Evolutionary conservation across 2,888 invertebrate species (phyloP).

Genomic region (Catocala sponsa): DNA sequence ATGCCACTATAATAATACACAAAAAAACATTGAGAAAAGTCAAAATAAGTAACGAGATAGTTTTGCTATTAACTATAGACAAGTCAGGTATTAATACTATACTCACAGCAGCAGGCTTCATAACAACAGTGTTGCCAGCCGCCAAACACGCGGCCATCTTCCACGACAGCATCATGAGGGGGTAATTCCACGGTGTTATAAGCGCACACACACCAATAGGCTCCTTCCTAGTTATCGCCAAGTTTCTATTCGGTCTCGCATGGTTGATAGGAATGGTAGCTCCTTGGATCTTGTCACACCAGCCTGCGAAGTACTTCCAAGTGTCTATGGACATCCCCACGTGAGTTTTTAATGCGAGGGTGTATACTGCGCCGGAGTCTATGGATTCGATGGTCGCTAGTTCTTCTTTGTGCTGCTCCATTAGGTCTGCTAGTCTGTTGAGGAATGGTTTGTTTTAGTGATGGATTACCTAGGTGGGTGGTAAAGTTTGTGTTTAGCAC

Average conservation of each 20-base stretch:
- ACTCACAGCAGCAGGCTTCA: slow-evolving; percentile 96
- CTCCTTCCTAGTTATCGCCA: slow-evolving; percentile 96
- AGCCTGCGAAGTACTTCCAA: slow-evolving; percentile 98
- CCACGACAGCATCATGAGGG: slow-evolving; percentile 99
- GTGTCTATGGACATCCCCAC: slow-evolving; percentile 99
- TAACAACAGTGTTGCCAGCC: slow-evolving; percentile 98
- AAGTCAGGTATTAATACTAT: background rate
- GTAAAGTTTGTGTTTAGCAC: no score
- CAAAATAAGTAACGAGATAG: no score
- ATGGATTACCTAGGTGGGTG: no score
- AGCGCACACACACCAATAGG: slow-evolving; percentile 98
- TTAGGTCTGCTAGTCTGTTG: slow-evolving; percentile 95
- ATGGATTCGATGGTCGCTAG: slow-evolving; percentile 97
- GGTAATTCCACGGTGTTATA: slow-evolving; percentile 99
- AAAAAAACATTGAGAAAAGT: no score
- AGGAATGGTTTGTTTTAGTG: background rate
- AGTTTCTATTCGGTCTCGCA: slow-evolving; percentile 95
- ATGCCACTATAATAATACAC: no score
- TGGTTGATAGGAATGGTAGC: slow-evolving; percentile 97
- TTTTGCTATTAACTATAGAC: no score
- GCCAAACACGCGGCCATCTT: slow-evolving; percentile 99
- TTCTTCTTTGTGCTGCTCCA: slow-evolving; percentile 98
- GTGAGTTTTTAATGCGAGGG: slow-evolving; percentile 98
- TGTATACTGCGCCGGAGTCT: slow-evolving; percentile 99
- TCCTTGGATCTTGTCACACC: slow-evolving; percentile 98